These are phyloP conservation scores for Iguana delicatissima DNA, from an alignment of 2,797 vertebrate genomes.

Conservation along the genomic window DNA sequence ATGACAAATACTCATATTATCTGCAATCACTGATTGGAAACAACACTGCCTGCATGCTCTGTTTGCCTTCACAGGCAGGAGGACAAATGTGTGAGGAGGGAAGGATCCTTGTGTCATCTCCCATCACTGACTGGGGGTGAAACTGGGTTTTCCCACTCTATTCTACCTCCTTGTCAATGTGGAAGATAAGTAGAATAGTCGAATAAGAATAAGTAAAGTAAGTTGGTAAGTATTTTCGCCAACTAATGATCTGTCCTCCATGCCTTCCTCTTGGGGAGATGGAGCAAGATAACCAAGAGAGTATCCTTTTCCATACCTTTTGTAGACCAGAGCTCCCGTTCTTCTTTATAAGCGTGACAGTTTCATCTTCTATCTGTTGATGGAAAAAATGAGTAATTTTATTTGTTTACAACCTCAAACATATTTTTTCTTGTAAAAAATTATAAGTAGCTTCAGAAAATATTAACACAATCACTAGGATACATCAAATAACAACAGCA, in stretches of 20 bases:
- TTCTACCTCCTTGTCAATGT: not conserved
- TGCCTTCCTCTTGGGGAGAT: not conserved
- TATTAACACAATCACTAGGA: not conserved
- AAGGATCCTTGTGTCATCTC: not conserved
- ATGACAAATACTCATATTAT: not conserved
- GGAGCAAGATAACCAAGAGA: not conserved
- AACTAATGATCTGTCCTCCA: not conserved
- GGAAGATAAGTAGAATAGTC: not conserved
- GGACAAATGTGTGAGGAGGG: not conserved
- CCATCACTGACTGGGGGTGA: not conserved
- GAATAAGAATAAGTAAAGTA: too few species aligned
- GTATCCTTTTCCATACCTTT: not conserved
- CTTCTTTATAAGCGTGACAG: not conserved
- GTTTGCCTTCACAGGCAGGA: not conserved
- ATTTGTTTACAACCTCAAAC: not conserved
- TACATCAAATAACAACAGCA: not conserved
- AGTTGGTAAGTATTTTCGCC: not conserved
- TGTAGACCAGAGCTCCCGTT: not conserved
- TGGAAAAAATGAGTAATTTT: not conserved
- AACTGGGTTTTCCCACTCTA: not conserved
- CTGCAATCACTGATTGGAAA: not conserved
- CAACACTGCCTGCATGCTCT: not conserved
- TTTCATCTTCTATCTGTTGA: not conserved
- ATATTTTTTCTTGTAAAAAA: not conserved
- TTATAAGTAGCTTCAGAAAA: conserved; percentile 9